Percentiles rank a stretch among this genome's conserved stretches.
phyloP scores from a whole-genome alignment of 2,797 vertebrate genomes.

The Chanos chanos region DNA sequence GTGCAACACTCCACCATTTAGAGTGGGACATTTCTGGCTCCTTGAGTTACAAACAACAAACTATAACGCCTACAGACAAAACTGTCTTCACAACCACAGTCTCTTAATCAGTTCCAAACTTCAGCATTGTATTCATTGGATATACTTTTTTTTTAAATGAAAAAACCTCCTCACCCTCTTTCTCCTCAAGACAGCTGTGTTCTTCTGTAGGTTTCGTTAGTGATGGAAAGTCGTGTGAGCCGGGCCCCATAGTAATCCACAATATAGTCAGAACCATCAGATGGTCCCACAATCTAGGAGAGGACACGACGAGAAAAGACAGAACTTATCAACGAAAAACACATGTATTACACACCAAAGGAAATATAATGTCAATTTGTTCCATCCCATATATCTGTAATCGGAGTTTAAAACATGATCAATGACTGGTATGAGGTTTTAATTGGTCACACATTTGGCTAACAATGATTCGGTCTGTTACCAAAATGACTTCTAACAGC shows the following conservation, averaged over 20 bases:
- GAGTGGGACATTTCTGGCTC: too few relatives aligned
- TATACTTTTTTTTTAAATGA: neutral
- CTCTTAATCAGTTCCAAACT: conserved; percentile 19
- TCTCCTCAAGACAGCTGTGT: conserved; percentile 81
- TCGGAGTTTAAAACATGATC: too few relatives aligned
- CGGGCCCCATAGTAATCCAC: conserved; percentile 96
- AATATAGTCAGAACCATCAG: conserved; percentile 93
- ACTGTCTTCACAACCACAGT: too few relatives aligned
- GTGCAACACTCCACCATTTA: too few relatives aligned
- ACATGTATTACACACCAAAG: neutral
- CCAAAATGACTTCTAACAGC: too few relatives aligned
- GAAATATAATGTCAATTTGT: too few relatives aligned
- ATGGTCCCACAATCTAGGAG: conserved; percentile 90
- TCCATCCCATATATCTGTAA: too few relatives aligned
- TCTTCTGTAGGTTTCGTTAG: conserved; percentile 90
- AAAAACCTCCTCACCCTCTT: conserved; percentile 29
- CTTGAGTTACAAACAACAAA: too few relatives aligned
- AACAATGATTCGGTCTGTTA: too few relatives aligned
- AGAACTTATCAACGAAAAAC: neutral
- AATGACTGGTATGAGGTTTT: too few relatives aligned
- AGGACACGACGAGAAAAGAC: neutral
- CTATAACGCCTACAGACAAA: too few relatives aligned
- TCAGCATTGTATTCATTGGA: conserved; percentile 1
- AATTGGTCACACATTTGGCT: too few relatives aligned
- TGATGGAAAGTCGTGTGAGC: conserved; percentile 85